Conservation (phyloP, 2,113 vertebrate species). For the Mirza zaza region DNA sequence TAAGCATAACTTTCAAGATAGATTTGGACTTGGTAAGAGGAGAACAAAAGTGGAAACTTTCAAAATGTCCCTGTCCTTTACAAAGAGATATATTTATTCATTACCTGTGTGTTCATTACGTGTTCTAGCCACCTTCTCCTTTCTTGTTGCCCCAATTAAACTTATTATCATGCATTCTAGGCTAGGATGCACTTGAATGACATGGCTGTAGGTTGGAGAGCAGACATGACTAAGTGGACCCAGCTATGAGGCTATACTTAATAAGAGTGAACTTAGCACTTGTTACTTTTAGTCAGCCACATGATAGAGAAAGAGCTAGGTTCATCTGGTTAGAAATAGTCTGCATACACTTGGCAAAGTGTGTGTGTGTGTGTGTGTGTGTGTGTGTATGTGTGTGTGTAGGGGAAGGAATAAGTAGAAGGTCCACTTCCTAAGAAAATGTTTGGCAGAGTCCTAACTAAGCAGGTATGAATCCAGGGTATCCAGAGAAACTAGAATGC, state of each 20-base stretch:
- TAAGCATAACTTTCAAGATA: constrained; percentile 6
- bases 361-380: not conserved
- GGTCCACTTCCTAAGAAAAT: not conserved
- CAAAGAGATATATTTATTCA: not conserved
- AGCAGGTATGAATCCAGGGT: not conserved
- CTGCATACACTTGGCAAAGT: not conserved
- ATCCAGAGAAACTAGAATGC: not conserved
- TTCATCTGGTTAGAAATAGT: not conserved
- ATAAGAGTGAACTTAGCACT: not conserved
- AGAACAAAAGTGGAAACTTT: not conserved
- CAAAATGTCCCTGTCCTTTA: not conserved
- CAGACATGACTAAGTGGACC: not conserved
- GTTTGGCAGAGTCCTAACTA: not conserved
- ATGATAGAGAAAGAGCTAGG: not conserved
- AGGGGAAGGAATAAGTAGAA: not conserved
- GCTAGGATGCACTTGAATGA: not conserved
- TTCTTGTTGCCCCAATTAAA: not conserved
- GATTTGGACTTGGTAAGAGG: constrained; percentile 7
- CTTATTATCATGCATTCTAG: not conserved
- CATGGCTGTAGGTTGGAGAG: not conserved
- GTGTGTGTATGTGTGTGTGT: not conserved
- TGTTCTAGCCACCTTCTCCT: not conserved
- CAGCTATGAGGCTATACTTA: not conserved
- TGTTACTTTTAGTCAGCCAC: not conserved
- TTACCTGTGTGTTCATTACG: not conserved